These are phyloP conservation scores for Umimayanthus chanpuru DNA, from an alignment of 92 coral and sea anemone species.

Conservation along the genomic window DNA sequence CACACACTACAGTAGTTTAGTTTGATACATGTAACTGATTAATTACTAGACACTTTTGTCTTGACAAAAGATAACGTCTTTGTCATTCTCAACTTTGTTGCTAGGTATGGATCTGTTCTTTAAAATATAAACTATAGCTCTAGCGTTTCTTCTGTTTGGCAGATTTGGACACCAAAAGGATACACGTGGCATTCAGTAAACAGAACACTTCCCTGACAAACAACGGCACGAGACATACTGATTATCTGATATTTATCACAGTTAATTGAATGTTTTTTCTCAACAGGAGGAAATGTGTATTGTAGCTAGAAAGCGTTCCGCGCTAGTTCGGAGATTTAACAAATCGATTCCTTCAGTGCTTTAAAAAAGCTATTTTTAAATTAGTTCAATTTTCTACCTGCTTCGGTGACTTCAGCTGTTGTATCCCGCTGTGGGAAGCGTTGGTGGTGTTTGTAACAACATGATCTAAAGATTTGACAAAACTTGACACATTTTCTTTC, in stretches of 20 bases:
- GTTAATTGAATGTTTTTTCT: neutral
- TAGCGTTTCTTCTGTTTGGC: neutral
- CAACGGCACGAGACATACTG: slow-evolving; percentile 1
- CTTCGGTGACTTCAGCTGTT: slow-evolving; percentile 33
- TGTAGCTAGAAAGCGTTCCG: neutral
- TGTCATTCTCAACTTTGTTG: neutral
- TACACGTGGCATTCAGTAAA: slow-evolving; percentile 23
- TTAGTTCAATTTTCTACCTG: neutral
- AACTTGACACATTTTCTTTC: neutral
- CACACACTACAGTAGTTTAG: too few relatives aligned
- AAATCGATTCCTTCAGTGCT: neutral
- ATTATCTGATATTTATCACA: neutral
- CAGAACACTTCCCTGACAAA: neutral
- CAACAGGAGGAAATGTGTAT: neutral
- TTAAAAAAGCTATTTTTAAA: slow-evolving; percentile 1
- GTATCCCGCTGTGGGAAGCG: slow-evolving; percentile 7
- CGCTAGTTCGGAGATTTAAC: neutral
- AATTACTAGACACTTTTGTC: neutral
- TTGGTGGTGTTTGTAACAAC: neutral
- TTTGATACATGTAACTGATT: neutral
- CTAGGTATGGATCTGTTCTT: neutral
- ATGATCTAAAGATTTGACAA: neutral
- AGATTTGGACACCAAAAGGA: neutral
- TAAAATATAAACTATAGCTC: neutral
- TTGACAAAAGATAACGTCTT: neutral